Base-by-base conservation (phyloP, 2,888 invertebrate genomes). In the Apamea anceps region DNA sequence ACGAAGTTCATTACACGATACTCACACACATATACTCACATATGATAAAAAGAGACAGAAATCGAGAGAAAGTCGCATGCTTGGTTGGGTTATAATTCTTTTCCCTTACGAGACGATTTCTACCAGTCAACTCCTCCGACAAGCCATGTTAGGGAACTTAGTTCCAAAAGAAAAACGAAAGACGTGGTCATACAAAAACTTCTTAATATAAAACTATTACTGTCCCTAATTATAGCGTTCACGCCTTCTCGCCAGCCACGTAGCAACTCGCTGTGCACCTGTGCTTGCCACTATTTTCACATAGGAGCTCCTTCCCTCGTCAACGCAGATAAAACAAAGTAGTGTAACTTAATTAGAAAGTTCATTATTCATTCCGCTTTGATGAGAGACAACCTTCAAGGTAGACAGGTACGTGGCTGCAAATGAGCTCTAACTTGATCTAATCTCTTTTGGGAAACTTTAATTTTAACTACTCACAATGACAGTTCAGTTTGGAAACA, bases 381-480 rank as follows among this genome's bases (percentile, higher is more conserved):
- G 88, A 88, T 84, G 78, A 81, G 74, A 86, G 82, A 82, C 75
- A 71, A 68, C 86, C 72, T 76, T 54, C 72, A 73, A 80, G 71
- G 81, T 66, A 80, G 73, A 77, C 57, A 72, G 75, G 84, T 75
- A 88, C 82, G 86, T 79, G 82, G 77, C 66, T 88, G 85, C 79
- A 80, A 88, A 89, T 80, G 86, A 86, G 86, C 57, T 73, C 51
- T 77, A 79, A 82, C 79, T 87, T 62, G 65, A 79, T 87, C 79
- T 88, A 89, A 88, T 88, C 89, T 86, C 88, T 88, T 86, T 88
- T 80, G 74, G 54, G 77, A 75, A 89, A 89, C 86, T 88, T 86
- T 45, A 81, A 84, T 82, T 88, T 87, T 86, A 86, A 88, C 85
- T 75, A 75, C 77, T 88, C 78, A 84, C 85, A 88, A 81, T 88